Evolutionary conservation across 2,888 invertebrate genomes (phyloP), one percentile per base, ranked within the genome.

Genomic region (Chrysotoxum bicinctum): DNA sequence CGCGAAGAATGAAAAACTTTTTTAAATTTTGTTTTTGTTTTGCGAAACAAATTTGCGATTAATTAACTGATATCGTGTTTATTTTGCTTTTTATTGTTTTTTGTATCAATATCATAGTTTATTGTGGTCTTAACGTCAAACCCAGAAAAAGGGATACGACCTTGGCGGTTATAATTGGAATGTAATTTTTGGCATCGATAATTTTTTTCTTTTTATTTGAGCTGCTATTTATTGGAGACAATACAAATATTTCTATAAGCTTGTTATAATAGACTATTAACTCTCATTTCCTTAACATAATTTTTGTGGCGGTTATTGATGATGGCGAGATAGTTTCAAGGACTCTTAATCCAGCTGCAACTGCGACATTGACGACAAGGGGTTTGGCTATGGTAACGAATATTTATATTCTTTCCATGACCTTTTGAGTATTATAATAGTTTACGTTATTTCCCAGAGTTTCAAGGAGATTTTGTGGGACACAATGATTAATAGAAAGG

Each of bases 61-160:
- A 85, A 81, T 85, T 85, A 77, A 77, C 81, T 85, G 85, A 77
- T 85, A 81, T 14, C 30, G 62, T 74, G 52, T 73, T 54, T 30
- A 8, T 70, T 73, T 76, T 66, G 56, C 30, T 37, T 56, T 30
- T 54, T 37, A 26, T 26, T 26, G 26, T 26, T 45, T 66, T 62
- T 74, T 52, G n/a, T n/a, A 37, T 35, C 54, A 69, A 72, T 70
- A n/a, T 75, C 30, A 56, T 48, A 64, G 30, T 45, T 48, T 64
- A 48, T 48, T 81, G 32, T 21, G 66, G 32, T 26, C 32, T 54
- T 70, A 32, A 64, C 50, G 66, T 66, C 35, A 66, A 50, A 66
- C 10, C 58, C 21, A 37, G 21, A 16, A 26, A 2, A 43, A n/a
- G 14, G 19, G 26, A 21, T 37, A 1, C 30, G 54, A 14, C 81